A percentile compares a stretch with the other conserved stretches of the same genome.
Evolutionary conservation across 2,888 invertebrate species (phyloP).

Genomic region (Nymphalis polychloros): DNA sequence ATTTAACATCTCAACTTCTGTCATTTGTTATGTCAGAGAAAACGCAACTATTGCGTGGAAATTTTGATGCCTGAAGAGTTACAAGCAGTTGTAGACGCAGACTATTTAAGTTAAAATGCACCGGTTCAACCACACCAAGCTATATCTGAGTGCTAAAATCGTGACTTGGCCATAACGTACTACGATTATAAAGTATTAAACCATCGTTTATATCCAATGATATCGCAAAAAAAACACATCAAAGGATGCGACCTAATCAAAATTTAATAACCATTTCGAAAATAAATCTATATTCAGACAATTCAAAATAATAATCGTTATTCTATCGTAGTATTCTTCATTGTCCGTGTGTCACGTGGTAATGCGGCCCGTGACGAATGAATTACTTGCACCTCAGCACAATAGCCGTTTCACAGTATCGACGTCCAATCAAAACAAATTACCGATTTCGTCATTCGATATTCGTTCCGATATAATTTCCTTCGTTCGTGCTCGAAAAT

Average conservation of each 20-base stretch:
- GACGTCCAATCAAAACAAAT: slow-evolving; percentile 71
- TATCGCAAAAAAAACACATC: background rate
- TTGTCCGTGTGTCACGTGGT: slow-evolving; percentile 51
- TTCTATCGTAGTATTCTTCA: slow-evolving; percentile 25
- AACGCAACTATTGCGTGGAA: no score
- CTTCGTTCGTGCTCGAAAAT: slow-evolving; percentile 60
- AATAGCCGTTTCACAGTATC: slow-evolving; percentile 67
- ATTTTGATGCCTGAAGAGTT: no score
- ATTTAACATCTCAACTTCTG: no score
- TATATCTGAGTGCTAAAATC: background rate
- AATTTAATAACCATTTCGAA: background rate
- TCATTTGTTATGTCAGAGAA: no score
- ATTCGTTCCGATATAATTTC: slow-evolving; percentile 78
- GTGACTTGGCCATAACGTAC: background rate
- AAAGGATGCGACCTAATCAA: slow-evolving; percentile 10
- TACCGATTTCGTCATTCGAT: slow-evolving; percentile 69
- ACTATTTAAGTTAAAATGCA: no score
- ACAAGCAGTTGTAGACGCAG: no score
- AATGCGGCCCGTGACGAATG: slow-evolving; percentile 60
- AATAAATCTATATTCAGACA: slow-evolving; percentile 13
- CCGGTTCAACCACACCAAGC: no score
- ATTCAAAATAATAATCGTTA: slow-evolving; percentile 27
- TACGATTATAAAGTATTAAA: background rate
- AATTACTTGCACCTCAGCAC: slow-evolving; percentile 65
- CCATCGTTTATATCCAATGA: background rate